Evolutionary conservation across 2,113 vertebrate genomes (phyloP).

Genomic region (Mugil cephalus): DNA sequence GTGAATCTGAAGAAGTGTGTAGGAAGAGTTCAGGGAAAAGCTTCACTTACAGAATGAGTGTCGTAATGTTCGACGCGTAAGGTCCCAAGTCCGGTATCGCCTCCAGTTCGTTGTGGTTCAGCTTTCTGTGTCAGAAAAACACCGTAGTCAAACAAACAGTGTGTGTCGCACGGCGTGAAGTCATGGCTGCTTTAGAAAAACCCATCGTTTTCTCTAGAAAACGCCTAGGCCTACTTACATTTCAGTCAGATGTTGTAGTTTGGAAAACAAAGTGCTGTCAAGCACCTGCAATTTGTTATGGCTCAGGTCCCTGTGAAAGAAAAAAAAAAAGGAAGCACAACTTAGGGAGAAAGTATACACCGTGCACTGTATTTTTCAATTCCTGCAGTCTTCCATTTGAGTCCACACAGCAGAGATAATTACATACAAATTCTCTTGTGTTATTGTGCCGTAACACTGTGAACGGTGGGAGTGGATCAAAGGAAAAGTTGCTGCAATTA

Average conservation of each 20-base stretch:
- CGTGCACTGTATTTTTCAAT: conserved; percentile 17
- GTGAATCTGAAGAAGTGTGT: conserved; percentile 7
- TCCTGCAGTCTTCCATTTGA: conserved; percentile 37
- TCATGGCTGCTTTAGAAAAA: conserved; percentile 6
- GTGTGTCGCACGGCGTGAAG: not conserved
- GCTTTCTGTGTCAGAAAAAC: conserved; percentile 82
- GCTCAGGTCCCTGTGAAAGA: conserved; percentile 91
- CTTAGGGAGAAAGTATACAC: conserved; percentile 38
- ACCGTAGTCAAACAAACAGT: not conserved
- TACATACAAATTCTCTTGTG: conserved; percentile 29
- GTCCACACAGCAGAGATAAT: conserved; percentile 40
- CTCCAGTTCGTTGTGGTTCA: conserved; percentile 93
- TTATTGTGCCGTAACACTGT: conserved; percentile 38
- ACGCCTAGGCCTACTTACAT: conserved; percentile 86
- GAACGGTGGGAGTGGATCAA: conserved; percentile 17
- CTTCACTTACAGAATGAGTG: conserved; percentile 92
- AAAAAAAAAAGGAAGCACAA: conserved; percentile 37
- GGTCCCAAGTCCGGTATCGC: conserved; percentile 89
- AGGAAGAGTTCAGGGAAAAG: not conserved
- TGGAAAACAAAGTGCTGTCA: conserved; percentile 86
- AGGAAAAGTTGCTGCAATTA: conserved; percentile 23
- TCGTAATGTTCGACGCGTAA: conserved; percentile 88
- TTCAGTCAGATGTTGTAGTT: conserved; percentile 89
- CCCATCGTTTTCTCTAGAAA: conserved; percentile 21
- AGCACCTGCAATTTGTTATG: conserved; percentile 93